Percentiles rank a stretch among this genome's conserved stretches.
Conservation (phyloP, 64 coral and sea anemone species). For the Porites lutea region DNA sequence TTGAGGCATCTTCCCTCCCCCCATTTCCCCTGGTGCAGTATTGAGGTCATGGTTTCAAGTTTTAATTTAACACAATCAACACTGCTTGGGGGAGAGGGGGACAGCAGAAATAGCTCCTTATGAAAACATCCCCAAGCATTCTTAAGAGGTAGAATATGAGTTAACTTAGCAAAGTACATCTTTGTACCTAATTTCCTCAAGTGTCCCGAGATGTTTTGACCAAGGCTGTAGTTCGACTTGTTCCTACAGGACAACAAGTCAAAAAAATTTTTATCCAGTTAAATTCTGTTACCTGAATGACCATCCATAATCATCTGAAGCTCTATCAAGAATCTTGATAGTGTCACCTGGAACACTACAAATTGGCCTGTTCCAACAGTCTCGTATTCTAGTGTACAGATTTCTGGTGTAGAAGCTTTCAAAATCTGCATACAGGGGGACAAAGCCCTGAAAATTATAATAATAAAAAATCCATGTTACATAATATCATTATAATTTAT, state of each 20-base stretch:
- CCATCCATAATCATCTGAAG: constrained; percentile 92
- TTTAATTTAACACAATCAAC: too few relatives aligned
- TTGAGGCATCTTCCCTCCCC: too few relatives aligned
- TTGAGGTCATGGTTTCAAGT: too few relatives aligned
- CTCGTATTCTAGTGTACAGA: constrained; percentile 89
- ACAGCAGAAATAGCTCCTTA: too few relatives aligned
- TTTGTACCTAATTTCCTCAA: too few relatives aligned
- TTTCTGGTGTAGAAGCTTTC: constrained; percentile 99
- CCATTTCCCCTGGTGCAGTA: too few relatives aligned
- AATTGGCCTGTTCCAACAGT: constrained; percentile 98
- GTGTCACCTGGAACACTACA: constrained; percentile 89
- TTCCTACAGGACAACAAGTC: neutral
- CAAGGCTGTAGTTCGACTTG: too few relatives aligned
- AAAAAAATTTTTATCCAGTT: neutral
- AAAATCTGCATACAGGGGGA: constrained; percentile 98
- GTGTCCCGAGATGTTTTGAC: too few relatives aligned
- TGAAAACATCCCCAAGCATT: too few relatives aligned
- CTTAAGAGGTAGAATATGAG: too few relatives aligned
- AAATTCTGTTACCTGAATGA: constrained; percentile 77
- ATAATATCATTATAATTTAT: neutral
- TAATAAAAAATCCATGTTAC: neutral
- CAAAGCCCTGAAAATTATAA: constrained; percentile 93
- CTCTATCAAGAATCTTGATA: constrained; percentile 88
- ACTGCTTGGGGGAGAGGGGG: too few relatives aligned
- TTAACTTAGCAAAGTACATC: too few relatives aligned